phyloP scores from a whole-genome alignment of 1,140 invertebrate species.

The Neelides sp. region DNA sequence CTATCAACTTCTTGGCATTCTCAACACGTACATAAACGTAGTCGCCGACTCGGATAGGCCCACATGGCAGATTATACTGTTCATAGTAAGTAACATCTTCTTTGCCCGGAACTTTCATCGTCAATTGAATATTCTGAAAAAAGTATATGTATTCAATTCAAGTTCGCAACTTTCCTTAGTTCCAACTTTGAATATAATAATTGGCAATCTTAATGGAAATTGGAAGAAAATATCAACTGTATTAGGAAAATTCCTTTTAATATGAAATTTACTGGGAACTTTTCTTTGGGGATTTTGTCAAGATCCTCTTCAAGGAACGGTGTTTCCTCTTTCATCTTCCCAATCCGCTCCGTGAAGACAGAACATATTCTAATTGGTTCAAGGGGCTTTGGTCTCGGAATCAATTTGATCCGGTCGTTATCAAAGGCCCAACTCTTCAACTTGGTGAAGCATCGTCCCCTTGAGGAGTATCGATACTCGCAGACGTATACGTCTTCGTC shows the following conservation, averaged over 20 bases:
- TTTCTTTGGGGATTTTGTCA: slow-evolving; percentile 24
- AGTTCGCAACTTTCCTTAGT: background rate
- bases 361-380: slow-evolving; percentile 79
- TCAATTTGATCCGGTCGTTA: slow-evolving; percentile 49
- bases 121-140: slow-evolving; percentile 55
- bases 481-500: slow-evolving; percentile 96
- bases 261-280: slow-evolving; percentile 17
- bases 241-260: background rate
- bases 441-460: slow-evolving; percentile 79
- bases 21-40: slow-evolving; percentile 84
- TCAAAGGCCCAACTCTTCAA: slow-evolving; percentile 68
- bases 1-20: slow-evolving; percentile 70
- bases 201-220: background rate
- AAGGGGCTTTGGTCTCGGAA: slow-evolving; percentile 56
- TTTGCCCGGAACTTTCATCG: slow-evolving; percentile 45
- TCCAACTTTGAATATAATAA: too few relatives aligned
- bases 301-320: slow-evolving; percentile 60
- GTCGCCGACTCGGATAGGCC: slow-evolving; percentile 77
- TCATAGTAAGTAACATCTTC: slow-evolving; percentile 77
- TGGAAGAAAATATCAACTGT: slow-evolving; percentile 9
- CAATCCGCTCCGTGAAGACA: slow-evolving; percentile 78
- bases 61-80: slow-evolving; percentile 74
- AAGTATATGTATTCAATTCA: slow-evolving; percentile 5
- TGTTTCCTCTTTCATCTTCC: slow-evolving; percentile 80
- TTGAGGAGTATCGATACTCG: slow-evolving; percentile 83